These are phyloP conservation scores for Drosophila kuntzei DNA, from an alignment of 2,888 invertebrate genomes.

Conservation along the genomic window DNA sequence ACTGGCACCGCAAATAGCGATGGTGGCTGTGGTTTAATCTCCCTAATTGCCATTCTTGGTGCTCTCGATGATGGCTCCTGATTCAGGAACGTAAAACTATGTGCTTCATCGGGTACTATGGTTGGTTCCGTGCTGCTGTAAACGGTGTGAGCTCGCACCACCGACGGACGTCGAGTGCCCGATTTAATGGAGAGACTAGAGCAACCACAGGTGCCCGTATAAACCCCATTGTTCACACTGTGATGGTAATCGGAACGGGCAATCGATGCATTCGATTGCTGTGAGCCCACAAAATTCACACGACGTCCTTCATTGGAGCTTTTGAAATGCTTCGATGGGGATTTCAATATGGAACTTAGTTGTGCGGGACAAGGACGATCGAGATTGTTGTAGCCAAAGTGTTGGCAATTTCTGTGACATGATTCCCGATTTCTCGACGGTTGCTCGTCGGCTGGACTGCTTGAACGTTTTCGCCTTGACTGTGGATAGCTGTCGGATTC, in stretches of 20 bases:
- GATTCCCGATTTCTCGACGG: background rate
- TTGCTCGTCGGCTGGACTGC: background rate
- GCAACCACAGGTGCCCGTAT: background rate
- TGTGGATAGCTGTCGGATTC: slow-evolving; percentile 26
- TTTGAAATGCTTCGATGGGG: slow-evolving; percentile 9
- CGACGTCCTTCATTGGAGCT: slow-evolving; percentile 3
- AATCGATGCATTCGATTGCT: background rate
- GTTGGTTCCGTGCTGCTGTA: background rate
- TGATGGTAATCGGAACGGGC: background rate
- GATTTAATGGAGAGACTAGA: background rate
- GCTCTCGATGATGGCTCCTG: background rate
- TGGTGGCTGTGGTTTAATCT: background rate
- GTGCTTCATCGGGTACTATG: background rate
- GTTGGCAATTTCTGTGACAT: background rate
- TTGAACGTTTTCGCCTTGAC: background rate
- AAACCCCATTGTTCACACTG: slow-evolving; percentile 1
- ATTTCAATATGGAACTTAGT: slow-evolving; percentile 35
- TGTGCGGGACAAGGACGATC: background rate
- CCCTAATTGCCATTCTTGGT: background rate
- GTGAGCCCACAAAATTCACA: slow-evolving; percentile 32
- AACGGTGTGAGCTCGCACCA: background rate
- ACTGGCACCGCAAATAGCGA: slow-evolving; percentile 41
- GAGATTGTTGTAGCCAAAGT: background rate
- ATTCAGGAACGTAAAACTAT: slow-evolving; percentile 4
- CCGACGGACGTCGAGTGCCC: slow-evolving; percentile 2